Evolutionary conservation across 2,113 vertebrate species (phyloP).

Genomic region (Myiopsitta monachus): DNA sequence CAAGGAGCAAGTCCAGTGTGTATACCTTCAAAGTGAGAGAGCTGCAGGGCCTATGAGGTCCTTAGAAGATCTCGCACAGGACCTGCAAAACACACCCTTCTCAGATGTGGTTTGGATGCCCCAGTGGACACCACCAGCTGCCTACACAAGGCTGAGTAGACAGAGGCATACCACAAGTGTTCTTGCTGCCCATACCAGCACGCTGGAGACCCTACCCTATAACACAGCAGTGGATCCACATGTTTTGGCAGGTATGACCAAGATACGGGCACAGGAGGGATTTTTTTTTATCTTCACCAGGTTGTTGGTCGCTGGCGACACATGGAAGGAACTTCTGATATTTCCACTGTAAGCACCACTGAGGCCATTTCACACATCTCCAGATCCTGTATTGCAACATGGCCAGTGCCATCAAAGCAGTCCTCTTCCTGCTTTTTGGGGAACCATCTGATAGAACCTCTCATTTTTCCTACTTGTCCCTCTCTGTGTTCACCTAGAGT

Average conservation of each 20-base stretch:
- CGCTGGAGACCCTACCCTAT: not conserved
- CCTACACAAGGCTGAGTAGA: rapidly evolving
- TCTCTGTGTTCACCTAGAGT: not conserved
- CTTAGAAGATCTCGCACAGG: not conserved
- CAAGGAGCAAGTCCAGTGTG: not conserved
- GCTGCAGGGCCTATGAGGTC: not conserved
- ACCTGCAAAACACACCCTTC: not conserved
- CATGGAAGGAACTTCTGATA: not conserved
- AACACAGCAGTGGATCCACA: not conserved
- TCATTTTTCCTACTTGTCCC: not conserved
- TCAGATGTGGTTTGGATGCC: not conserved
- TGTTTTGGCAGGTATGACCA: not conserved
- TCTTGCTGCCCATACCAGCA: rapidly evolving
- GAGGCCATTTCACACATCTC: not conserved
- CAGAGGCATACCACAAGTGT: not conserved
- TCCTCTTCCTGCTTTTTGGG: not conserved
- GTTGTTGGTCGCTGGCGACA: not conserved
- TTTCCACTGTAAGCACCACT: not conserved
- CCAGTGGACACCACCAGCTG: not conserved
- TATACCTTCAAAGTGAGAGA: not conserved
- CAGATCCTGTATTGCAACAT: not conserved
- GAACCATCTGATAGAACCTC: not conserved
- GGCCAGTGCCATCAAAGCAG: not conserved
- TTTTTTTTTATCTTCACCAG: not conserved
- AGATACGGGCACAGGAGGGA: not conserved